These are phyloP conservation scores for Melanitta fusca DNA, from an alignment of 2,797 vertebrate species.

Conservation along the genomic window DNA sequence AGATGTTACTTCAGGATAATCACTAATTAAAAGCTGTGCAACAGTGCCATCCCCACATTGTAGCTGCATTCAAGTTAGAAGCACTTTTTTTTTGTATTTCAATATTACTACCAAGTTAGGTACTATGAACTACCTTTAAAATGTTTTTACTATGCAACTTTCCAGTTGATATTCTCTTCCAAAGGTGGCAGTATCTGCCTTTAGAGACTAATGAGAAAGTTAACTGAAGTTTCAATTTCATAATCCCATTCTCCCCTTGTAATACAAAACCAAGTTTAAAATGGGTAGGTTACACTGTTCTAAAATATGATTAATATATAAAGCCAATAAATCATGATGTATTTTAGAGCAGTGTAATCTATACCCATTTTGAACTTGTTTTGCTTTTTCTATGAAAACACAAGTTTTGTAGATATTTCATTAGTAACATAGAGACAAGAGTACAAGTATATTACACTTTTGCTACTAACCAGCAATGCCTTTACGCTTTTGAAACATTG, in stretches of 20 bases:
- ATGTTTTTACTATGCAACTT: background rate
- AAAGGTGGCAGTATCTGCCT: background rate
- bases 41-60: background rate
- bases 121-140: background rate
- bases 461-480: constrained; percentile 89
- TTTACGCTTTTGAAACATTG: constrained; percentile 88
- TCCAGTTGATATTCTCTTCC: background rate
- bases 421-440: background rate
- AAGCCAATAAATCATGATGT: background rate
- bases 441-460: background rate
- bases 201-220: background rate
- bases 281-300: background rate
- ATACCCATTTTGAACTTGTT: background rate
- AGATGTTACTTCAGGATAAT: background rate
- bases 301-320: background rate
- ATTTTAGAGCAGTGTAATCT: no score
- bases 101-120: background rate
- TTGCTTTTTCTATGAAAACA: no score
- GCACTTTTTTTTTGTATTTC: background rate
- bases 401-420: background rate
- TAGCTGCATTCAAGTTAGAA: background rate
- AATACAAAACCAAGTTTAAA: background rate
- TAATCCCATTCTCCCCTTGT: background rate
- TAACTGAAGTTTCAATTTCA: background rate
- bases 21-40: background rate